These are phyloP conservation scores for Standfussiana lucernea DNA, from an alignment of 2,888 invertebrate species.

Conservation along the genomic window DNA sequence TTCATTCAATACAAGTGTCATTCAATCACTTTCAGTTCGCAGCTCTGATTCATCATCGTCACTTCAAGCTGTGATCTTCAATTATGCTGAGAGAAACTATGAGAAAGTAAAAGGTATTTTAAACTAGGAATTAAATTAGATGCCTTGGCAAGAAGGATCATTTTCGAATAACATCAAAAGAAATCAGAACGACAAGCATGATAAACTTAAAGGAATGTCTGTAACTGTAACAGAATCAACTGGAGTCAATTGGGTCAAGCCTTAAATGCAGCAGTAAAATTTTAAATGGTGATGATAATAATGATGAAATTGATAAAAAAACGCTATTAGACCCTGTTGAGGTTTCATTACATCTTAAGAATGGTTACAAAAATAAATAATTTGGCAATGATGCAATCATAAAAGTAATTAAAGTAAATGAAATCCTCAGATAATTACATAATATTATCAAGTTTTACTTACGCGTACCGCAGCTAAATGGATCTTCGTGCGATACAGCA, in stretches of 20 bases:
- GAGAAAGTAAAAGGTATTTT: conserved; percentile 2
- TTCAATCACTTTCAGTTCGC: conserved; percentile 58
- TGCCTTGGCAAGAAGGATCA: background rate
- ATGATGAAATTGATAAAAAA: conserved; percentile 3
- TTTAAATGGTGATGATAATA: conserved; percentile 16
- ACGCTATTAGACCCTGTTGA: background rate
- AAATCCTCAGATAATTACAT: conserved; percentile 19
- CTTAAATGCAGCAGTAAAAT: conserved; percentile 6
- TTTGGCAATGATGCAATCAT: conserved; percentile 21
- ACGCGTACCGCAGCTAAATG: conserved; percentile 10
- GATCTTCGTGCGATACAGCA: conserved; percentile 11
- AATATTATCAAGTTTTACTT: conserved; percentile 39
- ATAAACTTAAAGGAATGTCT: background rate
- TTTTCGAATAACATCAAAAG: background rate
- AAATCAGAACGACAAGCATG: background rate
- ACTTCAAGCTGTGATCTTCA: conserved; percentile 43
- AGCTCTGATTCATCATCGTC: conserved; percentile 63
- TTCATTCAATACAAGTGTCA: conserved; percentile 65
- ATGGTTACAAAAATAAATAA: conserved; percentile 27
- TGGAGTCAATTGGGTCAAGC: background rate
- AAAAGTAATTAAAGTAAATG: conserved; percentile 24
- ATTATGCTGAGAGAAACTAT: conserved; percentile 44
- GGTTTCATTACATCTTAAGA: conserved; percentile 24
- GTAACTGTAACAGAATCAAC: conserved; percentile 10
- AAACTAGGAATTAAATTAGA: background rate